A percentile compares a stretch with the other conserved stretches of the same genome.
These are phyloP conservation scores for Catocala nupta DNA, from an alignment of 2,888 invertebrate species.

Conservation along the genomic window DNA sequence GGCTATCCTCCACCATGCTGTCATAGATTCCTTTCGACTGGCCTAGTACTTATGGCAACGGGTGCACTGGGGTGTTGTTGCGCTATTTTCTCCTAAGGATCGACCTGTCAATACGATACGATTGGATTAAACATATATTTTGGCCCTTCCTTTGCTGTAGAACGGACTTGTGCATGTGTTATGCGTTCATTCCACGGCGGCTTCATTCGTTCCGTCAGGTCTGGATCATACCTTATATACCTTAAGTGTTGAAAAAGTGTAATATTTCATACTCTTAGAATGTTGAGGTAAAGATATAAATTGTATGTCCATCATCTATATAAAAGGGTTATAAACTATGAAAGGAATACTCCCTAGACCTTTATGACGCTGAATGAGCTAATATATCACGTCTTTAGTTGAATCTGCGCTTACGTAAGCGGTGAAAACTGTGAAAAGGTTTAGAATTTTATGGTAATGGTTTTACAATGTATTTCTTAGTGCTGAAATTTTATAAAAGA, in stretches of 20 bases:
- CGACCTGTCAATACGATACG: no score
- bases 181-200: no score
- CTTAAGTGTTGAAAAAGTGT: neutral
- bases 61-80: no score
- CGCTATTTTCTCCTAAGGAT: no score
- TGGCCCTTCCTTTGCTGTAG: no score
- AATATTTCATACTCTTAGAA: conserved; percentile 3
- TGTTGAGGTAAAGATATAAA: conserved; percentile 7
- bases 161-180: no score
- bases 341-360: conserved; percentile 2
- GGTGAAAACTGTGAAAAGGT: neutral
- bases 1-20: no score
- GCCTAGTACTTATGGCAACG: no score
- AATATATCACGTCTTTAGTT: conserved; percentile 8
- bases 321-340: conserved; percentile 16
- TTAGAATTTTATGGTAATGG: conserved; percentile 3
- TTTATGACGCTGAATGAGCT: conserved; percentile 4
- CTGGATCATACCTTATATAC: neutral
- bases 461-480: neutral
- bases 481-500: no score
- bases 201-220: no score
- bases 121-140: no score
- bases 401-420: neutral
- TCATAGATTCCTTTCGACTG: no score
- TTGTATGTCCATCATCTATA: conserved; percentile 15